Conservation (phyloP, 2,797 vertebrate species). For the Takifugu ocellatus region DNA sequence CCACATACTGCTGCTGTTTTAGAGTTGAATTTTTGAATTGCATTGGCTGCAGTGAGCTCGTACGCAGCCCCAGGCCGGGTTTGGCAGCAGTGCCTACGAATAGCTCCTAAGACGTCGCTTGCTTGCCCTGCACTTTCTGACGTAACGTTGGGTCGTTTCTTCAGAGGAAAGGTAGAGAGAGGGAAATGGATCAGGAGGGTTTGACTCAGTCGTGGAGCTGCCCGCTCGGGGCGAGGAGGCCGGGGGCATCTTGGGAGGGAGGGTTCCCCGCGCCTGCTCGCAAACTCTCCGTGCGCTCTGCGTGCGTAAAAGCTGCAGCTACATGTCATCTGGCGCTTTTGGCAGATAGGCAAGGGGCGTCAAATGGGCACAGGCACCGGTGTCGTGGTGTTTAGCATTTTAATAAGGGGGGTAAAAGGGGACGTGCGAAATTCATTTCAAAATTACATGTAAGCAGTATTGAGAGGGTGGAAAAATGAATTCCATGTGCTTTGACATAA, state of each 20-base stretch:
- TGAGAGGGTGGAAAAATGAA: too few relatives aligned
- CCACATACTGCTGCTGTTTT: constrained; percentile 67
- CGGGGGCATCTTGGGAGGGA: constrained; percentile 44
- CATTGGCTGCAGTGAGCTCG: constrained; percentile 68
- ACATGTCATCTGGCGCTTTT: constrained; percentile 37
- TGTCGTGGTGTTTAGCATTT: constrained; percentile 15
- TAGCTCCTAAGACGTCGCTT: constrained; percentile 74
- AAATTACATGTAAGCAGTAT: not conserved
- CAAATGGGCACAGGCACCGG: constrained; percentile 12
- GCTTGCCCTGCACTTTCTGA: constrained; percentile 81
- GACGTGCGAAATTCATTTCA: constrained; percentile 7
- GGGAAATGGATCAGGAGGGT: constrained; percentile 49
- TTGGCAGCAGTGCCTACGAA: constrained; percentile 75
- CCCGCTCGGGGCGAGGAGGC: constrained; percentile 52
- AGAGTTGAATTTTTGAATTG: constrained; percentile 60
- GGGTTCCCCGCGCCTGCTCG: constrained; percentile 42
- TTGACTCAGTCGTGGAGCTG: constrained; percentile 54
- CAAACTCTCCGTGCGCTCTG: constrained; percentile 49
- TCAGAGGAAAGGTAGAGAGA: constrained; percentile 69
- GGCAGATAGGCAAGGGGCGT: constrained; percentile 24
- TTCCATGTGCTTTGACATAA: too few relatives aligned
- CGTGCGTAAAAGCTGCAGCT: constrained; percentile 56
- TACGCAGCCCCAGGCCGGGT: constrained; percentile 68
- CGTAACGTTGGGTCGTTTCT: constrained; percentile 74
- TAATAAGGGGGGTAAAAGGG: constrained; percentile 5